These are phyloP conservation scores for Bos javanicus DNA, from an alignment of 2,113 vertebrate species.

Conservation along the genomic window DNA sequence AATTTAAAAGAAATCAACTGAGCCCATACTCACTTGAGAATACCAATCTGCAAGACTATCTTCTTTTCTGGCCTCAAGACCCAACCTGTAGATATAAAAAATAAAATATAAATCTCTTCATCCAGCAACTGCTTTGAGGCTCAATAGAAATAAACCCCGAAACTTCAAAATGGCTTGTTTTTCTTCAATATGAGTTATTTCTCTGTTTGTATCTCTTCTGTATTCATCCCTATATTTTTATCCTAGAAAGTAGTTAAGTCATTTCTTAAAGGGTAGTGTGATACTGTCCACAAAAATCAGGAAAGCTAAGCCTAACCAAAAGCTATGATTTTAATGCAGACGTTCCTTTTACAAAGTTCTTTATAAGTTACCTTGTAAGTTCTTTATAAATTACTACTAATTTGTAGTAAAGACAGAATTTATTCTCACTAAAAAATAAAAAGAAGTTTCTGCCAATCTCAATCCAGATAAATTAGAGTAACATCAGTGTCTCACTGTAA, in stretches of 20 bases:
- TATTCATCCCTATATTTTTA: background rate
- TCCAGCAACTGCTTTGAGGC: background rate
- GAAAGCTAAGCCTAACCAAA: background rate
- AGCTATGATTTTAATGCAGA: background rate
- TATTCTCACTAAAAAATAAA: background rate
- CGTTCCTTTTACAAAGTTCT: background rate
- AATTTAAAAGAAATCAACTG: constrained; percentile 30
- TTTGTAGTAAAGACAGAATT: background rate
- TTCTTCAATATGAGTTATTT: background rate
- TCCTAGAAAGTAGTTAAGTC: background rate
- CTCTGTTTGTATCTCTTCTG: background rate
- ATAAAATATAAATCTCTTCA: constrained; percentile 3
- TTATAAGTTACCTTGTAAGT: background rate
- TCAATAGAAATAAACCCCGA: background rate
- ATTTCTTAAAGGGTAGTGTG: background rate
- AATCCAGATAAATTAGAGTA: background rate
- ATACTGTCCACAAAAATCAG: background rate
- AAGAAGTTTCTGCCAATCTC: background rate
- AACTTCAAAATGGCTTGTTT: background rate
- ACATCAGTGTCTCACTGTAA: background rate
- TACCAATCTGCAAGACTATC: constrained; percentile 98
- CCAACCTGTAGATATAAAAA: constrained; percentile 83
- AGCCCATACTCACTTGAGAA: constrained; percentile 88
- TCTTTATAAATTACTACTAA: background rate
- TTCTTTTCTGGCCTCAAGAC: constrained; percentile 96